Evolutionary conservation across 2,113 vertebrate species (phyloP).

Genomic region (Hippopotamus amphibius): DNA sequence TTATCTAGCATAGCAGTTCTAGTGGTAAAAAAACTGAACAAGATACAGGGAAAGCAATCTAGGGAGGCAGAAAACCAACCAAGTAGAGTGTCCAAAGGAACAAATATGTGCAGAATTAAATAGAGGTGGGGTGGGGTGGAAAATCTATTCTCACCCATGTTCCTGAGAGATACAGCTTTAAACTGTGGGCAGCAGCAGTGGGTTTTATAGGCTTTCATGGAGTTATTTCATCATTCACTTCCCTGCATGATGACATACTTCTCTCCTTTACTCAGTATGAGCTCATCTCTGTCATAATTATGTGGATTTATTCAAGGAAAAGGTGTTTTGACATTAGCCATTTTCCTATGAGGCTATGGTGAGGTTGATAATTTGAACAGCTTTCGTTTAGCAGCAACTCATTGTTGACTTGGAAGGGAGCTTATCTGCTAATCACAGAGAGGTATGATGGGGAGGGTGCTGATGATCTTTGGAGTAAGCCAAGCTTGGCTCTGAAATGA

Average conservation of each 20-base stretch:
- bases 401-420: background rate
- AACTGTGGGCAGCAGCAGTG: background rate
- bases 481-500: background rate
- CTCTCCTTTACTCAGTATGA: background rate
- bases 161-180: background rate
- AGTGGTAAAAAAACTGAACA: background rate
- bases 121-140: background rate
- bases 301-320: slow-evolving; percentile 26
- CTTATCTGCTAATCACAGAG: background rate
- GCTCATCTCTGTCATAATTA: background rate
- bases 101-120: background rate
- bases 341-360: background rate
- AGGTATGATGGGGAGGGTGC: background rate
- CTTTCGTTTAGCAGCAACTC: background rate
- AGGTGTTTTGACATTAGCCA: background rate
- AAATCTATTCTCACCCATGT: background rate
- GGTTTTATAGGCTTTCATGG: background rate
- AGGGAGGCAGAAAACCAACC: background rate
- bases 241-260: background rate
- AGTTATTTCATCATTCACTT: background rate
- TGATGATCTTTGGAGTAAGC: background rate
- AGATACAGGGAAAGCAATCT: background rate
- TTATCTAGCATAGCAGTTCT: slow-evolving; percentile 4
- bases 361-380: background rate
- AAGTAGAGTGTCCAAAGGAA: background rate